Evolutionary conservation across 2,888 invertebrate species (phyloP).

Genomic region (Andrena hattorfiana): DNA sequence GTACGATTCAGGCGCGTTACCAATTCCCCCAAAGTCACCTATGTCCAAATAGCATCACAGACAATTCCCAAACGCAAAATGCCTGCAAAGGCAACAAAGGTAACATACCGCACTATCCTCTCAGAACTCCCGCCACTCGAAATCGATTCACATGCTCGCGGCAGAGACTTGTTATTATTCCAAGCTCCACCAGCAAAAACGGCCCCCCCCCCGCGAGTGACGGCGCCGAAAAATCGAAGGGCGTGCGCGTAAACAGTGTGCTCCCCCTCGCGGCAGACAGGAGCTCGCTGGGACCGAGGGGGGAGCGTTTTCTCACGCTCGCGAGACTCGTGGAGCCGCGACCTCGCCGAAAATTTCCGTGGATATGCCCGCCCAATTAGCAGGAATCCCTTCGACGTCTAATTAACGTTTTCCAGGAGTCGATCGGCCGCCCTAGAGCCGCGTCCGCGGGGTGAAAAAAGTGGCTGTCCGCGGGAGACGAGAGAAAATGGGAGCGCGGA

Average conservation of each 20-base stretch:
- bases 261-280: neutral
- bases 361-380: constrained; percentile 75
- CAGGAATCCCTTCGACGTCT: constrained; percentile 74
- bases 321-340: neutral
- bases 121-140: no score
- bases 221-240: constrained; percentile 6
- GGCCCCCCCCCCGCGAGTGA: neutral
- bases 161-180: constrained; percentile 15
- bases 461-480: neutral
- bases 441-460: neutral
- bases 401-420: constrained; percentile 83
- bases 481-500: constrained; percentile 1
- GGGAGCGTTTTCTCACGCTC: constrained; percentile 61
- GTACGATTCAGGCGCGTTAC: no score
- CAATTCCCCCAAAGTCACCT: no score
- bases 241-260: constrained; percentile 32
- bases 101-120: no score
- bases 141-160: no score
- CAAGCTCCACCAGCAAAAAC: neutral
- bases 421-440: constrained; percentile 16
- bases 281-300: neutral
- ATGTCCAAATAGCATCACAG: no score
- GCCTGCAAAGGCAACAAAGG: no score
- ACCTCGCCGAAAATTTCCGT: constrained; percentile 45
- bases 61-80: no score